Base-by-base conservation (phyloP, 2,888 invertebrate species). In the Ditula angustiorana region DNA sequence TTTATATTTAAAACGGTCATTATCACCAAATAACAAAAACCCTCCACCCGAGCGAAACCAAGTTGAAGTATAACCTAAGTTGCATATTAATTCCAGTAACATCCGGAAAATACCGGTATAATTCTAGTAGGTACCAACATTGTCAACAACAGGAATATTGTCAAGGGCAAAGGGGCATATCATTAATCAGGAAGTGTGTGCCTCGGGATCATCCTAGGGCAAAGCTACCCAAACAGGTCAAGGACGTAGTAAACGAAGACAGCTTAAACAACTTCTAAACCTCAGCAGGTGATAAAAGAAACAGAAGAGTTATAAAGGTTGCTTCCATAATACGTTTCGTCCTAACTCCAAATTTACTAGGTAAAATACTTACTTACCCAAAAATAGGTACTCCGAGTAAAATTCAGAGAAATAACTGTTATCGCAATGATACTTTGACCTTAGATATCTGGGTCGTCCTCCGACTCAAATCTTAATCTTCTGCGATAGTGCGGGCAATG, bases 381-480 rank as follows among this genome's bases (percentile, higher is more conserved):
- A n/a, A n/a, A n/a, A n/a, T n/a, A n/a, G n/a, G n/a, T n/a, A n/a
- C n/a, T n/a, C n/a, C n/a, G n/a, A 19, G 10, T n/a, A 41, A 41
- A 37, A 16, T 41, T 41, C 41, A 10, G 19, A 41, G 41, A 19
- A 19, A 37, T 37, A 30, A 30, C 5, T 4, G 37, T 19, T 41
- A 41, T 41, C 41, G 19, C 19, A 41, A 19, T 19, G 41, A 16
- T 19, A 41, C 19, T 41, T 19, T 41, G 19, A 41, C 41, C 41
- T 41, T 10, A 41, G 10, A 19, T 41, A 41, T 41, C 41, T 41
- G 19, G 41, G 41, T 19, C 41, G 41, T 41, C 37, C 35, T 16
- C 41, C 41, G 19, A 41, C 41, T 41, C 41, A 41, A 41, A 19
- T 41, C 41, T 41, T 41, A 19, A 41, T 41, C 41, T 41, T 16